Base-by-base conservation (phyloP, 2,797 vertebrate species). In the Sparidentex hasta region DNA sequence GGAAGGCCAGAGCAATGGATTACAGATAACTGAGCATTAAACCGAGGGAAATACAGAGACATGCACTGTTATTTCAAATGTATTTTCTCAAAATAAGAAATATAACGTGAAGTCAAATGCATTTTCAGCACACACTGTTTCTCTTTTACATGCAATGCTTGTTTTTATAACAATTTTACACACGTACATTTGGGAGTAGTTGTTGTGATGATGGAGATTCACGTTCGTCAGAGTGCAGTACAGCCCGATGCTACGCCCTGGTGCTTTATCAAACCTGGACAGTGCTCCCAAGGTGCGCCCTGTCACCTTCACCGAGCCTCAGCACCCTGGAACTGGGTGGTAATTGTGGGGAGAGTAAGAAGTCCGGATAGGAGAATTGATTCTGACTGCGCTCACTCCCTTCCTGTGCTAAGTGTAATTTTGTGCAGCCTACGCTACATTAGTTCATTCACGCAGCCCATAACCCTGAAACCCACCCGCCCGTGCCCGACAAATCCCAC, bases 271-370 rank as follows among this genome's bases (percentile, higher is more conserved):
- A 79, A 58, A 79, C 43, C 4, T 58, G 43, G 77, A 72, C 73
- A 78, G 57, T 23, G 55, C 48, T 76, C 74, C 41, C 52, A 65
- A 66, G 71, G 74, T 83, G 54, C 66, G 71, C 23, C 63, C 74
- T 65, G 65, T 90, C 88, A 90, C 86, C 86, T 83, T 87, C 82
- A 86, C 74, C 71, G 72, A 76, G 67, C 76, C 67, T 76, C 56
- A 75, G 50, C 79, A 48, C 44, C 59, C 57, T 62, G 52, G 63
- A 82, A 52, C 70, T 46, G 50, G 74, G 57, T 58, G 61, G 74
- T 90, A 88, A 89, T 87, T 76, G 81, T 88, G 78, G 65, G 76
- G 66, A 74, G 51, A 74, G 51, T 72, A 48, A 74, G 50, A 72
- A 55, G 57, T 71, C 69, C 43, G 67, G 64, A 79, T 50, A 52